Evolutionary conservation across 1,140 invertebrate species (phyloP), one percentile per base, ranked within the genome.

Genomic region (Anthonomus grandis): DNA sequence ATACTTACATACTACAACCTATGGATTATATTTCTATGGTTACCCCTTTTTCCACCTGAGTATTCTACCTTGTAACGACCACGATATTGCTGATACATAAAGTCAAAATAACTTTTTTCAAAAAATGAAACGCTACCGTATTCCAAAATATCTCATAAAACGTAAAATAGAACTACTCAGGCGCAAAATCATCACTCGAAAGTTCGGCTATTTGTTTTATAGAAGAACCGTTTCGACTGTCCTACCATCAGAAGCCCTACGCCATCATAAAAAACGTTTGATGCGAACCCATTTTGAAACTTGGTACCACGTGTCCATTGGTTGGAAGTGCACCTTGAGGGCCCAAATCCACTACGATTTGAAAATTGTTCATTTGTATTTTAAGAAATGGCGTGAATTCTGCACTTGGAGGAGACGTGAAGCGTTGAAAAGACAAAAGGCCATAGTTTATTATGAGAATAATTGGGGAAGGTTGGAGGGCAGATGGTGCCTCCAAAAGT

Each of bases 101-200:
- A n/a, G n/a, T n/a, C n/a, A n/a, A n/a, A n/a, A n/a, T n/a, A n/a
- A n/a, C n/a, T n/a, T n/a, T n/a, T n/a, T n/a, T n/a, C n/a, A n/a
- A 23, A 24, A 31, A 19, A 34, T 5, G 36, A 52, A 52, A 39
- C 21, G 51, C 19, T 53, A 44, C 41, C 10, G 17, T 13, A 49
- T 57, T n/a, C 54, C 54, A 17, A 57, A 48, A 49, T 57, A 57
- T 27, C 22, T 57, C 5, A 36, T 41, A 15, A 57, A 48, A 31
- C 44, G 54, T 21, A 57, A 57, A 57, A 41, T 57, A 21, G 54
- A 57, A 24, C 18, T 48, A 9, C 22, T 57, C 4, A 31, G 54
- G 9, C n/a, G 27, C 13, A 57, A 48, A 48, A 57, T 57, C n/a
- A 57, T 57, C 12, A 13, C 12, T 12, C 15, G 54, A 48, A 57